These are phyloP conservation scores for Phyllotis vaccarum DNA, from an alignment of 2,797 vertebrate genomes.

Conservation along the genomic window DNA sequence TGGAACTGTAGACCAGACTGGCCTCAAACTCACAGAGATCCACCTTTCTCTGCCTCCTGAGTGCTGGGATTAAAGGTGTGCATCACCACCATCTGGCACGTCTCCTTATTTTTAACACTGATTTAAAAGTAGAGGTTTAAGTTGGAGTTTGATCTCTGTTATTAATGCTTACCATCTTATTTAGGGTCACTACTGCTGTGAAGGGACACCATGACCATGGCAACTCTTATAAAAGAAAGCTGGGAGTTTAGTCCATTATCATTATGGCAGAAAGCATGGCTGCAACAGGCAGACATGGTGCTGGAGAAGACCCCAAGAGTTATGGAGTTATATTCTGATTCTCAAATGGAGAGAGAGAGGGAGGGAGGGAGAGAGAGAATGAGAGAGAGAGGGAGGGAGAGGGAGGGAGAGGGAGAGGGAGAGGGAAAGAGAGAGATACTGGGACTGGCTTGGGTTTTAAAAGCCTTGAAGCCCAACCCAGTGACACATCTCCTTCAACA, in stretches of 20 bases:
- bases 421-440: background rate
- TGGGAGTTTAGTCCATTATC: background rate
- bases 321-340: too few relatives aligned
- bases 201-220: background rate
- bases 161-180: background rate
- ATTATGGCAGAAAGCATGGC: background rate
- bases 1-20: too few relatives aligned
- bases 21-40: too few relatives aligned
- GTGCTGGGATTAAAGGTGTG: too few relatives aligned
- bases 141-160: background rate
- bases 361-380: too few relatives aligned
- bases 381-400: background rate
- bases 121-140: slow-evolving; percentile 55
- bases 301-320: too few relatives aligned
- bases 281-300: too few relatives aligned
- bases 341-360: background rate
- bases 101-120: slow-evolving; percentile 1
- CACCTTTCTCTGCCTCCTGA: too few relatives aligned
- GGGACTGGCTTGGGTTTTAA: background rate
- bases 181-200: background rate
- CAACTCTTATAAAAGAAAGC: background rate
- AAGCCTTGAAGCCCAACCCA: background rate
- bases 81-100: too few relatives aligned
- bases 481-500: background rate
- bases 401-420: background rate